Evolutionary conservation across 2,797 vertebrate species (phyloP), one percentile per base, ranked within the genome.

Genomic region (Hyperoplus immaculatus): DNA sequence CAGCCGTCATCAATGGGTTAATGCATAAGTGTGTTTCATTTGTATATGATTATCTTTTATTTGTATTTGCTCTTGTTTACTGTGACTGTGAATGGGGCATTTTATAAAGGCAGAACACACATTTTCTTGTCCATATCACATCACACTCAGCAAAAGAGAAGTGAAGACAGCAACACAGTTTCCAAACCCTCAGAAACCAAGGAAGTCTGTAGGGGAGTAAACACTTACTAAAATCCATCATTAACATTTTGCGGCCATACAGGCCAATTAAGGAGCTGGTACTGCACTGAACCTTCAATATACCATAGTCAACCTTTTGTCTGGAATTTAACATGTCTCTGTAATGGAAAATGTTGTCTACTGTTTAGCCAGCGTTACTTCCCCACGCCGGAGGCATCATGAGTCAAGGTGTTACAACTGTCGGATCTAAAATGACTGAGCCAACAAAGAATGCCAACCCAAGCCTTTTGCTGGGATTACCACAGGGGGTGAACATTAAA

Each of bases 401-500:
- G 77, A 82, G 67, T 81, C 56, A 81, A 84, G 59, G 78, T 82
- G 83, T 66, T 67, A 81, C 59, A 65, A 50, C 55, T 38, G 70
- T 74, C 68, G 49, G 54, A 71, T 79, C n/a, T 36, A 41, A 46
- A 29, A 74, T 79, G 69, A 77, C 42, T 72, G 29, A 80, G 63
- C 57, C 51, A 16, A 60, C n/a, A 64, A 80, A 46, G 46, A 64
- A 72, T 39, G 59, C 50, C 46, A 80, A 71, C 63, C 47, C 72
- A 72, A 29, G 66, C 47, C 41, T 46, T 36, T 4, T 57, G 50
- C 18, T 62, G 53, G 47, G 45, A 75, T 60, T 61, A 59, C 46
- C 45, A 18, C 42, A 77, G 4, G 39, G 8, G n/a, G 47, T 53
- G 66, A 84, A 64, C 29, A 21, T 57, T 10, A 6, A 13, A 36